Percentiles rank a stretch among this genome's conserved stretches.
phyloP scores from a whole-genome alignment of 2,888 invertebrate species.

The Epinotia brunnichana region DNA sequence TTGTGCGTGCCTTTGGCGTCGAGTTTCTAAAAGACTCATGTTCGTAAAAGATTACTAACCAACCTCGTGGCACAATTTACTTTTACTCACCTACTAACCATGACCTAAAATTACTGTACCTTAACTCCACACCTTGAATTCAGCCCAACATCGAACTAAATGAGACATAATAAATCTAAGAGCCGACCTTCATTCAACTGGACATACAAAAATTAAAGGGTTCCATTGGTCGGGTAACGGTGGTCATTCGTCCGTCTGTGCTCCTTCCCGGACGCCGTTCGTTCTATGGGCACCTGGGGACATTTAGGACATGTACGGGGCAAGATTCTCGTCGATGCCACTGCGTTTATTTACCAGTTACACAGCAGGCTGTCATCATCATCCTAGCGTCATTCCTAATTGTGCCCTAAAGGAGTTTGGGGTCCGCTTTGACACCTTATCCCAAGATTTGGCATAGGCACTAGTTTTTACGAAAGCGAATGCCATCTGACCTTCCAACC shows the following conservation, averaged over 20 bases:
- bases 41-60: too few species aligned
- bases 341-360: not conserved
- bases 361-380: too few species aligned
- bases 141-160: not conserved
- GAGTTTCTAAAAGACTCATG: too few species aligned
- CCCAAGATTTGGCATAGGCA: too few species aligned
- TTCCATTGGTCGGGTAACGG: slow-evolving; percentile 37
- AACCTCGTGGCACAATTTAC: too few species aligned
- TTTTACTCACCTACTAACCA: too few species aligned
- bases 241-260: slow-evolving; percentile 30
- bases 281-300: slow-evolving; percentile 48
- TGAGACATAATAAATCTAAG: slow-evolving; percentile 31
- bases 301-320: slow-evolving; percentile 21
- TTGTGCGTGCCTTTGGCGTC: too few species aligned
- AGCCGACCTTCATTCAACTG: slow-evolving; percentile 35
- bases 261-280: slow-evolving; percentile 46
- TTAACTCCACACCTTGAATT: not conserved
- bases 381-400: too few species aligned
- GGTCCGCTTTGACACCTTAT: too few species aligned
- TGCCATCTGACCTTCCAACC: too few species aligned
- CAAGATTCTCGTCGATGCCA: not conserved
- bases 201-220: slow-evolving; percentile 45
- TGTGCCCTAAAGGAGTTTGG: too few species aligned
- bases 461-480: too few species aligned
- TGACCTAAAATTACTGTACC: not conserved